Base-by-base conservation (phyloP, 2,113 vertebrate genomes). In the Abramis brama region DNA sequence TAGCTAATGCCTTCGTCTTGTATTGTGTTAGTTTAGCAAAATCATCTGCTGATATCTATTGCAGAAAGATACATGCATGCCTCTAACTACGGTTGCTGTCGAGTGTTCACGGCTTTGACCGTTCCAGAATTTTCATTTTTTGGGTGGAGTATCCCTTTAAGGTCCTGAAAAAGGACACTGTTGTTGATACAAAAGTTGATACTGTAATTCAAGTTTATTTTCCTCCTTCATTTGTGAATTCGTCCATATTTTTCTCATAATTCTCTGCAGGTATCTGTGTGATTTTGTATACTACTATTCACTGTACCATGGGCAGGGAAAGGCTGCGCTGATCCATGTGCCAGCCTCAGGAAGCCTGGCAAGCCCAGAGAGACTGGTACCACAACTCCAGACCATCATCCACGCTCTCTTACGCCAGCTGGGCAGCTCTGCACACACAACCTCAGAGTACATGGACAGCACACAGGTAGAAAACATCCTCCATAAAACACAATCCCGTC, bases 281-380 rank as follows among this genome's bases (percentile, higher is more conserved):
- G 96, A 97, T 91, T 97, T 96, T 87, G 93, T 93, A 25, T 96
- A 96, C 90, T 97, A 96, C 83, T 73, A 92, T 73, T 97, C 96
- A 3, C 89, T 97, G 87, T 90, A 95, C 83, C 93, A 91, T 0
- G 93, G 96, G 75, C 84, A 90, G 13, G 89, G 94, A 47, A 94
- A 86, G 27, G 95, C 95, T 0, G 95, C 87, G 0, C 93, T 97
- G 85, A 93, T 97, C 91, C 96, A 96, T 0, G 83, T 97, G 12
- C 96, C 95, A 13, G 93, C 92, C 0, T 86, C 92, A 85, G 95
- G 94, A 2, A 50, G 13, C 2, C 21, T 60, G 0, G 57, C 94
- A 76, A 92, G 93, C n/a, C 87, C 91, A 84, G 91, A 91, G 33
- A 74, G 88, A 83, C 92, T 96, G 86, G 94, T 95, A 12, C 94